A percentile compares a stretch with the other conserved stretches of the same genome.
phyloP scores from a whole-genome alignment of 2,888 invertebrate genomes.

The Cryptocephalus moraei region DNA sequence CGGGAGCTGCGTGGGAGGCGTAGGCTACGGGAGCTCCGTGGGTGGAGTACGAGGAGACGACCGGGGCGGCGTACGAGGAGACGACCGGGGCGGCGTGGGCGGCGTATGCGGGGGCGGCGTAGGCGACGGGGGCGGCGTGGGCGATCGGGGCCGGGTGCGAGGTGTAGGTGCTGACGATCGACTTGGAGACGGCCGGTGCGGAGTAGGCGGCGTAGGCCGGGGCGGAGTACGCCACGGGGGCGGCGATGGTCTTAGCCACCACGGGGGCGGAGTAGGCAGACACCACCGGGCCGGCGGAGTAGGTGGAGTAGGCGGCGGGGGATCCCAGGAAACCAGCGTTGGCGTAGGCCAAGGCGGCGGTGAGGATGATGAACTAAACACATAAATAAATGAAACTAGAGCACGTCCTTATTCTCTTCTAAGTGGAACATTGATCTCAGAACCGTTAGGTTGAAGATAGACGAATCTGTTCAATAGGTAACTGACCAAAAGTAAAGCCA shows the following conservation, averaged over 20 bases:
- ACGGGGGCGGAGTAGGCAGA: conserved; percentile 23
- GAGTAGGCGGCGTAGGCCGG: conserved; percentile 27
- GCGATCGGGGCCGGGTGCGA: conserved; percentile 47
- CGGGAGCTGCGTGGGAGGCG: conserved; percentile 43
- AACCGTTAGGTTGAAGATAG: no score
- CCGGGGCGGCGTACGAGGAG: conserved; percentile 11
- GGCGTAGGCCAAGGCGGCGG: conserved; percentile 49
- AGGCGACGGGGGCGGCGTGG: conserved; percentile 37
- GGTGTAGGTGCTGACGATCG: conserved; percentile 47
- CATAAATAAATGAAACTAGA: background rate
- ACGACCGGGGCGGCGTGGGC: conserved; percentile 15
- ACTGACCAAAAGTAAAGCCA: no score
- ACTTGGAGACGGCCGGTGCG: conserved; percentile 38
- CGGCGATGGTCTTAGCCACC: conserved; percentile 22
- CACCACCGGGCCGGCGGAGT: conserved; percentile 33
- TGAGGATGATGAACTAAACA: conserved; percentile 44
- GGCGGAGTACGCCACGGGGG: conserved; percentile 30
- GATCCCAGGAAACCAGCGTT: conserved; percentile 46
- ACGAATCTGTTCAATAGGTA: no score
- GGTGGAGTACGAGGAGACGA: conserved; percentile 17
- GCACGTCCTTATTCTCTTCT: background rate
- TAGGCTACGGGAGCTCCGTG: conserved; percentile 14
- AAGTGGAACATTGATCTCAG: no score
- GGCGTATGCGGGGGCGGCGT: conserved; percentile 22
- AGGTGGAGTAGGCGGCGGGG: conserved; percentile 18